phyloP scores from a whole-genome alignment of 2,113 vertebrate species.

The Varanus komodoensis region DNA sequence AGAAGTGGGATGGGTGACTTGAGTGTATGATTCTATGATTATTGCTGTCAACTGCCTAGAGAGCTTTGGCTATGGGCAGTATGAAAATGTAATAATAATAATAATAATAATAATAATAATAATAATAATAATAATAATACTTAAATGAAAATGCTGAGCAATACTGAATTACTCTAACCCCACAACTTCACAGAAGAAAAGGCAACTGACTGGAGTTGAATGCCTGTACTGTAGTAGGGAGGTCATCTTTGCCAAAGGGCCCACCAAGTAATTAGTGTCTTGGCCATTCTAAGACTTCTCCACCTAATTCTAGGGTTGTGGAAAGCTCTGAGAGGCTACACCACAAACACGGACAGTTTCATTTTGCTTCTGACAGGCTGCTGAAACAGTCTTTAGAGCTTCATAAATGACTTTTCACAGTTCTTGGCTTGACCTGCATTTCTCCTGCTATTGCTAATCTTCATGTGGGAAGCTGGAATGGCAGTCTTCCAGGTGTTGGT shows the following conservation, averaged over 20 bases:
- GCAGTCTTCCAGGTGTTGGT: not conserved
- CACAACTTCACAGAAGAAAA: not conserved
- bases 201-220: not conserved
- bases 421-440: not conserved
- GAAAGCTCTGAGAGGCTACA: not conserved
- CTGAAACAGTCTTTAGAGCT: not conserved
- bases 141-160: not conserved
- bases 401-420: not conserved
- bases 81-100: no score
- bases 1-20: no score
- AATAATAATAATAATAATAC: no score
- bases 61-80: no score
- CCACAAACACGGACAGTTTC: not conserved
- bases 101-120: no score
- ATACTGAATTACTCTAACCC: not conserved
- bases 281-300: not conserved
- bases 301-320: not conserved
- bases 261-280: not conserved
- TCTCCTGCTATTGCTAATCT: not conserved
- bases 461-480: constrained; percentile 7
- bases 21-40: no score
- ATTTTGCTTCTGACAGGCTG: not conserved
- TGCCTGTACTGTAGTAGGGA: not conserved
- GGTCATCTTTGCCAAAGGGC: not conserved
- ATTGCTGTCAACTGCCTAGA: no score